Percentiles rank a stretch among this genome's conserved stretches.
These are phyloP conservation scores for Solenopsis fugax DNA, from an alignment of 1,140 invertebrate species.

Conservation along the genomic window DNA sequence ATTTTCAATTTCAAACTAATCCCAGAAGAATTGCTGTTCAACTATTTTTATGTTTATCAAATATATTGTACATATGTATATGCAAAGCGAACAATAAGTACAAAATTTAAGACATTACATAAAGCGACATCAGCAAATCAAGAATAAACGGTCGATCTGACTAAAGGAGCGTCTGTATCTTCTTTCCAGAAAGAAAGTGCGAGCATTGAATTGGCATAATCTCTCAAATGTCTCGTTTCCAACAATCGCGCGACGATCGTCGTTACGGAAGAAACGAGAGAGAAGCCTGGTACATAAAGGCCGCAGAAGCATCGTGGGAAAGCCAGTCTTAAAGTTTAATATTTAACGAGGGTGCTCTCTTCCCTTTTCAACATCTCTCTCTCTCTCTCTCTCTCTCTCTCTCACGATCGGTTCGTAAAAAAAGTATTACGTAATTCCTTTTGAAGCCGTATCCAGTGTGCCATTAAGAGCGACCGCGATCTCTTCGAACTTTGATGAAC, in stretches of 20 bases:
- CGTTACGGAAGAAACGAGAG: conserved; percentile 76
- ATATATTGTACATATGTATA: neutral
- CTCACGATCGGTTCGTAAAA: conserved; percentile 70
- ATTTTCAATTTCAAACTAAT: neutral
- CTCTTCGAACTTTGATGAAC: conserved; percentile 80
- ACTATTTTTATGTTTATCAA: neutral
- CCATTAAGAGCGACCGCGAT: conserved; percentile 80
- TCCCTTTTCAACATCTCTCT: conserved; percentile 9
- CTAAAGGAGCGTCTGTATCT: conserved; percentile 13
- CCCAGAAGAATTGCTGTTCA: neutral
- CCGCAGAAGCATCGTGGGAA: conserved; percentile 61
- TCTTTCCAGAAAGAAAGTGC: conserved; percentile 30
- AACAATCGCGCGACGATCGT: conserved; percentile 78
- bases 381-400: conserved; percentile 9
- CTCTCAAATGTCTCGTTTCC: conserved; percentile 85
- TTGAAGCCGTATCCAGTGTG: conserved; percentile 84
- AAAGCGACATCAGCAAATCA: conserved; percentile 51
- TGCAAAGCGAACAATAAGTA: neutral
- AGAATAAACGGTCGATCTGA: conserved; percentile 51
- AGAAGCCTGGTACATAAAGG: conserved; percentile 54
- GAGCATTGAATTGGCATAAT: conserved; percentile 84
- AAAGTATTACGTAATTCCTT: conserved; percentile 84
- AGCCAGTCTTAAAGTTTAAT: conserved; percentile 83
- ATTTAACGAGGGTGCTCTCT: conserved; percentile 82
- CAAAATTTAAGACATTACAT: conserved; percentile 11